Evolutionary conservation across 2,797 vertebrate genomes (phyloP).

Genomic region (Gambelia wislizenii): DNA sequence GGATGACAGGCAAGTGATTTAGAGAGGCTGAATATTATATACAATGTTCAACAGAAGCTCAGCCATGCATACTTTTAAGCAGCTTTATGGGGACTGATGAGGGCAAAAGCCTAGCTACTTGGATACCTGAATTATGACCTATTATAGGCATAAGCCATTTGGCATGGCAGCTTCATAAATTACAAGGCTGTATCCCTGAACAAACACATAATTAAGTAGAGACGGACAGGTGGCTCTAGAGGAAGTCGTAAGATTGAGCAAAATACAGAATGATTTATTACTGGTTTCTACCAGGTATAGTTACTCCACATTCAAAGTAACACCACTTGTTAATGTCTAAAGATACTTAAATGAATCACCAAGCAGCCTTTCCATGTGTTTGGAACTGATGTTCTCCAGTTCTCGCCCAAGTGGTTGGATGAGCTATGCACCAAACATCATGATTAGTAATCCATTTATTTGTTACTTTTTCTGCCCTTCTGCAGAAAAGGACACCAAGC

Average conservation of each 20-base stretch:
- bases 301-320: conserved; percentile 45
- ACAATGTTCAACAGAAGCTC: conserved; percentile 18
- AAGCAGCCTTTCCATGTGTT: conserved; percentile 33
- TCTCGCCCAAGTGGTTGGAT: conserved; percentile 2
- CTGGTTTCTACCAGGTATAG: conserved; percentile 39
- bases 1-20: not conserved
- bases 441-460: not conserved
- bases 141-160: conserved; percentile 47
- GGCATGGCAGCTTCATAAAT: conserved; percentile 48
- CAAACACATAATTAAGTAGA: conserved; percentile 46
- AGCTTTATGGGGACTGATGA: conserved; percentile 21
- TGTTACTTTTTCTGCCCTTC: not conserved
- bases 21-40: conserved; percentile 18
- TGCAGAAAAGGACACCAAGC: not conserved
- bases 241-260: conserved; percentile 43
- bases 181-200: conserved; percentile 36
- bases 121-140: conserved; percentile 44
- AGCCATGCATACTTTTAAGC: conserved; percentile 29
- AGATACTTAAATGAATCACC: conserved; percentile 38
- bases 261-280: conserved; percentile 43
- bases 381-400: not conserved
- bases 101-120: not conserved
- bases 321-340: conserved; percentile 14
- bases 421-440: conserved; percentile 27
- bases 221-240: conserved; percentile 53